Evolutionary conservation across 2,888 invertebrate species (phyloP).

Genomic region (Anoplius nigerrimus): DNA sequence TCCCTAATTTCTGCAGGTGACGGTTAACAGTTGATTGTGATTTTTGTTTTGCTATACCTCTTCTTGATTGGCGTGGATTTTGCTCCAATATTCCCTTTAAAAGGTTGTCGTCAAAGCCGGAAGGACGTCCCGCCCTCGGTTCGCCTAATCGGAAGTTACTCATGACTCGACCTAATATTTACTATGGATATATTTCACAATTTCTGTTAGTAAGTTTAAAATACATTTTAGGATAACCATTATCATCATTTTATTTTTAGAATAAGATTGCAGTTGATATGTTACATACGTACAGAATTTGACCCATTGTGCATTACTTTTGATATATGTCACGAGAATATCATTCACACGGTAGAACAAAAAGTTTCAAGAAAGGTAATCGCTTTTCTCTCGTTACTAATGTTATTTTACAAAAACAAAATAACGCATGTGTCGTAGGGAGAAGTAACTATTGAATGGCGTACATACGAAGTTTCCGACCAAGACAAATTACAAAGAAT

Average conservation of each 20-base stretch:
- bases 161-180: no score
- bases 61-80: no score
- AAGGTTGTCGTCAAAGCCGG: no score
- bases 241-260: constrained; percentile 76
- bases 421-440: constrained; percentile 72
- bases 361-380: constrained; percentile 82
- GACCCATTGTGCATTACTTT: constrained; percentile 90
- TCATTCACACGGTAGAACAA: constrained; percentile 89
- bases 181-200: no score
- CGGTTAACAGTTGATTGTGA: no score
- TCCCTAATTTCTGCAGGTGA: no score
- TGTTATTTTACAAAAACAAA: constrained; percentile 21
- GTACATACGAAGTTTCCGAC: constrained; percentile 80
- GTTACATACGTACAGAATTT: constrained; percentile 90
- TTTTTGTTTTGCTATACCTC: no score
- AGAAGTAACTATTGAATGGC: constrained; percentile 84
- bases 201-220: no score
- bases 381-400: constrained; percentile 11
- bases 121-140: no score
- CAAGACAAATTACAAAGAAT: constrained; percentile 79
- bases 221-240: no score
- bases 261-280: constrained; percentile 83
- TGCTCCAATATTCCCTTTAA: no score
- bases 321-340: constrained; percentile 82
- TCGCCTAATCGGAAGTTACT: no score